A percentile compares a stretch with the other conserved stretches of the same genome.
Evolutionary conservation across 2,113 vertebrate genomes (phyloP).

Genomic region (Maccullochella peelii): DNA sequence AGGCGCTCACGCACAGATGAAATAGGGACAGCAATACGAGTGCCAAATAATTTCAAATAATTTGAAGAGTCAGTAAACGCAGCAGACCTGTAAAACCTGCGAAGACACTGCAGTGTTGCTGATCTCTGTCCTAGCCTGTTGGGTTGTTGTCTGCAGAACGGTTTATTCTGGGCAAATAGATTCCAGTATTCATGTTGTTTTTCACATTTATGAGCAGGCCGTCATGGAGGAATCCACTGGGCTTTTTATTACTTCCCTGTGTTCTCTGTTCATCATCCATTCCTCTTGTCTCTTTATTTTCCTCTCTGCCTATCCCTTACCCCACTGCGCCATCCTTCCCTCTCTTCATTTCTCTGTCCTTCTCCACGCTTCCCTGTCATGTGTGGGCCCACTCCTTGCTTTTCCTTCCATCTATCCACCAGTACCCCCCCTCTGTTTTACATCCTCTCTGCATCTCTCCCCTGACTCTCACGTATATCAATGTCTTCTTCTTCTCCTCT

Average conservation of each 20-base stretch:
- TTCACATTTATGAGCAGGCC: conserved; percentile 68
- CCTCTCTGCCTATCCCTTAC: conserved; percentile 47
- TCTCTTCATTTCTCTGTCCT: conserved; percentile 46
- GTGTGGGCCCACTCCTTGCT: conserved; percentile 34
- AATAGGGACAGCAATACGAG: conserved; percentile 33
- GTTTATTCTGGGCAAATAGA: conserved; percentile 69
- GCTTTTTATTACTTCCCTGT: conserved; percentile 63
- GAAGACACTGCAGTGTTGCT: conserved; percentile 32
- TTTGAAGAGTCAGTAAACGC: conserved; percentile 36
- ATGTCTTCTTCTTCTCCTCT: conserved; percentile 30
- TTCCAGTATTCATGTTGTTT: conserved; percentile 68
- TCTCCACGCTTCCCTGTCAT: conserved; percentile 52
- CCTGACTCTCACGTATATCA: conserved; percentile 36
- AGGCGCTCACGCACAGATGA: conserved; percentile 38
- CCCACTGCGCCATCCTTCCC: conserved; percentile 54
- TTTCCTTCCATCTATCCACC: conserved; percentile 29
- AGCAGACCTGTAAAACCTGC: conserved; percentile 48
- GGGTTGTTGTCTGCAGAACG: conserved; percentile 49
- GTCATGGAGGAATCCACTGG: conserved; percentile 60
- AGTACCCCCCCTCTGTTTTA: conserved; percentile 40
- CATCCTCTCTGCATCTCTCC: conserved; percentile 34
- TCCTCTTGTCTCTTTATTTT: conserved; percentile 55
- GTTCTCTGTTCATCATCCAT: conserved; percentile 56
- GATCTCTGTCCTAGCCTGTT: conserved; percentile 41
- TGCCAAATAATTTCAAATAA: conserved; percentile 50